phyloP scores from a whole-genome alignment of 2,113 vertebrate genomes.

The Mustela lutreola region DNA sequence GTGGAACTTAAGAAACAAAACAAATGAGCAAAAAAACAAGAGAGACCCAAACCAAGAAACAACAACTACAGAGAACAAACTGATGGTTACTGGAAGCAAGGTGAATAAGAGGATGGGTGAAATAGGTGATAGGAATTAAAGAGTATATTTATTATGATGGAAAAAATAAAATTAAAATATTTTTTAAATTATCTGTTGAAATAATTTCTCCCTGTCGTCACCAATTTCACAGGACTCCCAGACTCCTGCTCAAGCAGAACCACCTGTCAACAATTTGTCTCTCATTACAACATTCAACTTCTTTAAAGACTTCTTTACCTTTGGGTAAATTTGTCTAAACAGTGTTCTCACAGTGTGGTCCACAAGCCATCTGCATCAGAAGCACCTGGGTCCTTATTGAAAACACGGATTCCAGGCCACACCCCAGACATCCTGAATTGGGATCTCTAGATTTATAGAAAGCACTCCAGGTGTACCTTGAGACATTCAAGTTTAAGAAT shows the following conservation, averaged over 20 bases:
- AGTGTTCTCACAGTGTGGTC: neutral
- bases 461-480: neutral
- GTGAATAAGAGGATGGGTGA: neutral
- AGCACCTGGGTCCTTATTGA: neutral
- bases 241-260: neutral
- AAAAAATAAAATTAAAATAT: neutral
- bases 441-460: neutral
- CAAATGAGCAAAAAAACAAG: neutral
- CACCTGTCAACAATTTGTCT: neutral
- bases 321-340: neutral
- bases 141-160: neutral
- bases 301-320: slow-evolving; percentile 32
- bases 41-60: neutral
- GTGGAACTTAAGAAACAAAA: neutral
- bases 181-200: neutral
- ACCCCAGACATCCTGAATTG: neutral
- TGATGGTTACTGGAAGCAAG: neutral
- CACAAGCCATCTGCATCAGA: neutral
- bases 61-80: neutral
- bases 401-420: slow-evolving; percentile 6
- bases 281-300: neutral
- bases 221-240: neutral
- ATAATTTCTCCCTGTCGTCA: neutral
- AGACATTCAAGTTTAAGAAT: neutral
- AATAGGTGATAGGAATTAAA: neutral